Evolutionary conservation across 2,113 vertebrate genomes (phyloP).

Genomic region (Parus major): DNA sequence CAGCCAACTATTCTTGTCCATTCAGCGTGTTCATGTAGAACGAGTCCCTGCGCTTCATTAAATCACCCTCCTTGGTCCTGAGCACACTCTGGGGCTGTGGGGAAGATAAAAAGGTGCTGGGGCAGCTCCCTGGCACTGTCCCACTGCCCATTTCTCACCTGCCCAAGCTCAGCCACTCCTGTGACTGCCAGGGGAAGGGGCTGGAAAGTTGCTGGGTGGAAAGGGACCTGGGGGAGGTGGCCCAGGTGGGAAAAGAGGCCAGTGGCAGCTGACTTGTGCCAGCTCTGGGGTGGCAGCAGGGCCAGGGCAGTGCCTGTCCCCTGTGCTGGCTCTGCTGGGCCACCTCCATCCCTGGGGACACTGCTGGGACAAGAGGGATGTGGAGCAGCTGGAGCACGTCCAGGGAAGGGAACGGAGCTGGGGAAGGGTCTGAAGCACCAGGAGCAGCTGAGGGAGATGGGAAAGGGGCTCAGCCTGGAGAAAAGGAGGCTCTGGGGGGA

Average conservation of each 20-base stretch:
- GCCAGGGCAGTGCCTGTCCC: neutral
- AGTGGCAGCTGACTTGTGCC: accelerated
- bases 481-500: neutral
- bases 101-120: neutral
- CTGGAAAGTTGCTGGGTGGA: neutral
- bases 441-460: neutral
- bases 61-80: neutral
- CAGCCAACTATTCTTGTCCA: neutral
- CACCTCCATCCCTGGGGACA: neutral
- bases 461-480: neutral
- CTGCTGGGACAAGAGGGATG: neutral
- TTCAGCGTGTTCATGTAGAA: neutral
- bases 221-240: neutral
- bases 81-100: neutral
- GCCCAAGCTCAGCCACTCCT: neutral
- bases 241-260: neutral
- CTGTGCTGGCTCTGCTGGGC: neutral
- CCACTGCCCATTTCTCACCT: neutral
- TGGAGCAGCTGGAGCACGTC: accelerated
- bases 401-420: neutral
- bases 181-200: accelerated
- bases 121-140: neutral
- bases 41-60: neutral
- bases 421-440: neutral
- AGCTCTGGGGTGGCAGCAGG: neutral